Percentiles rank a stretch among this genome's conserved stretches.
Evolutionary conservation across 2,797 vertebrate genomes (phyloP).

Genomic region (Phataginus tricuspis): DNA sequence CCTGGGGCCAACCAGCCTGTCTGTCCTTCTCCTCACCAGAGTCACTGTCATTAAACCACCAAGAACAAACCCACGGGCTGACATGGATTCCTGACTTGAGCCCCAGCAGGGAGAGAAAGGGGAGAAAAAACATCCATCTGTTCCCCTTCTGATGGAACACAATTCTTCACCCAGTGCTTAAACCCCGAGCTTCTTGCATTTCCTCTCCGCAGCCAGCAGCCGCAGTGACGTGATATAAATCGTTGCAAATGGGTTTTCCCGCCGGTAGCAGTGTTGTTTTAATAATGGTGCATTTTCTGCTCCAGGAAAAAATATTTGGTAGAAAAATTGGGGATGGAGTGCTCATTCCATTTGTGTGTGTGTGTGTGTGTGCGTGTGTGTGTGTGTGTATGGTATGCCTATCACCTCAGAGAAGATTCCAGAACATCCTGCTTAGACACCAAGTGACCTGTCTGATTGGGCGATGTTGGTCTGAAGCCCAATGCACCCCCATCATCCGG

Average conservation of each 20-base stretch:
- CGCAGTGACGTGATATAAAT: not conserved
- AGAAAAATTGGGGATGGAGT: not conserved
- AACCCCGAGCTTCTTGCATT: conserved; percentile 12
- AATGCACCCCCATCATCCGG: not conserved
- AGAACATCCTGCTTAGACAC: not conserved
- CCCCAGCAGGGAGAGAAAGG: not conserved
- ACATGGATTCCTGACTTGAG: conserved; percentile 27
- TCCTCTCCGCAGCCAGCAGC: conserved; percentile 51
- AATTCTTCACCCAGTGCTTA: conserved; percentile 54
- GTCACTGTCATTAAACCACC: not conserved
- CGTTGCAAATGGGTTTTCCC: conserved; percentile 66
- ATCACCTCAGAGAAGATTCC: conserved; percentile 27
- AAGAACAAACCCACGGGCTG: not conserved
- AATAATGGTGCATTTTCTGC: conserved; percentile 75
- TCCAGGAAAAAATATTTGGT: not conserved
- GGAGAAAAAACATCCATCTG: conserved; percentile 66
- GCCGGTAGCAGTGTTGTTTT: conserved; percentile 49
- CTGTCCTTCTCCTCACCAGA: not conserved
- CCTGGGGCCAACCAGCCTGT: not conserved
- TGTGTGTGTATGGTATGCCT: rapidly evolving
- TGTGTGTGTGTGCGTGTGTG: too few relatives aligned
- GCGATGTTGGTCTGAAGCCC: not conserved
- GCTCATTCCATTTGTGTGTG: not conserved
- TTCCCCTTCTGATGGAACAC: conserved; percentile 48
- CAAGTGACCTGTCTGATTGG: not conserved